A percentile compares a stretch with the other conserved stretches of the same genome.
These are phyloP conservation scores for Venustaconcha ellipsiformis DNA, from an alignment of 1,140 invertebrate species.

Conservation along the genomic window DNA sequence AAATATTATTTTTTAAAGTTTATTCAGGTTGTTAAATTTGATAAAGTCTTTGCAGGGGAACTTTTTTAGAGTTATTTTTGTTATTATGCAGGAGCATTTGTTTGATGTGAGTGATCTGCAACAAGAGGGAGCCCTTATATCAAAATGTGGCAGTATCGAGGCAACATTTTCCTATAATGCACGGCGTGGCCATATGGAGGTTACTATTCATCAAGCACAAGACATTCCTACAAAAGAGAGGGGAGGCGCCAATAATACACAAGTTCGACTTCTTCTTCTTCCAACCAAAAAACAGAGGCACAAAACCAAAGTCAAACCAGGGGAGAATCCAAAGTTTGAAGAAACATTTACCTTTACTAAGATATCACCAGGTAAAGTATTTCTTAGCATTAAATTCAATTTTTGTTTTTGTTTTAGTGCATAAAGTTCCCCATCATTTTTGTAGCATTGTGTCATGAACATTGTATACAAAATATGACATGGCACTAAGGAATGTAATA, in stretches of 20 bases:
- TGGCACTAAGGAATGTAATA: too few relatives aligned
- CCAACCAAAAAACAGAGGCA: conserved; percentile 93
- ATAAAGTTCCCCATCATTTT: too few relatives aligned
- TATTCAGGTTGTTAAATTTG: background rate
- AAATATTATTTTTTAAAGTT: too few relatives aligned
- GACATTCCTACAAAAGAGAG: conserved; percentile 81
- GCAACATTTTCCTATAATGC: conserved; percentile 90
- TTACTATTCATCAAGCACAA: conserved; percentile 87
- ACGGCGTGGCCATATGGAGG: conserved; percentile 88
- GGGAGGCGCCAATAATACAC: conserved; percentile 82
- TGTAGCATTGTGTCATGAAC: too few relatives aligned
- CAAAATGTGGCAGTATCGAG: conserved; percentile 82
- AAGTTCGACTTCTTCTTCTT: conserved; percentile 86
- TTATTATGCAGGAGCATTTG: conserved; percentile 67
- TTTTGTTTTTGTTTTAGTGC: too few relatives aligned
- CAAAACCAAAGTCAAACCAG: conserved; percentile 90
- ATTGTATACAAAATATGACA: too few relatives aligned
- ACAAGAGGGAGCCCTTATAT: conserved; percentile 65
- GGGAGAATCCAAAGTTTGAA: conserved; percentile 90
- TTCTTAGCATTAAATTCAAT: too few relatives aligned
- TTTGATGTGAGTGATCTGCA: conserved; percentile 72
- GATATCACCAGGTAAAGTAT: conserved; percentile 83
- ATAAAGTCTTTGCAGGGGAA: background rate
- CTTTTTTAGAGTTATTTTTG: background rate
- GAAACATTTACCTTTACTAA: conserved; percentile 92